Conservation (phyloP, 2,797 vertebrate genomes). For the Amphiprion clarkii region DNA sequence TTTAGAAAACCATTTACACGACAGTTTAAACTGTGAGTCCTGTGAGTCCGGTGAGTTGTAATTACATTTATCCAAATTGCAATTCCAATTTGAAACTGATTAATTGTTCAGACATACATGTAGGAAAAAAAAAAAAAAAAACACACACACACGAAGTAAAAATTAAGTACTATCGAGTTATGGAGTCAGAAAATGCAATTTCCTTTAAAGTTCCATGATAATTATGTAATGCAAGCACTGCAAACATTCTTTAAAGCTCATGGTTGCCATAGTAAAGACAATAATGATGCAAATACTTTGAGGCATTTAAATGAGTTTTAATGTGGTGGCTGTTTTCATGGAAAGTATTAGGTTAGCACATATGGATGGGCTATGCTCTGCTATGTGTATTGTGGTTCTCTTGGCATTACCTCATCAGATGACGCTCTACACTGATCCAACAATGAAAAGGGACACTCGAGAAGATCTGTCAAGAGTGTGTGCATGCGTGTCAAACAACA, state of each 20-base stretch:
- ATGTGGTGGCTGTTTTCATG: constrained; percentile 4
- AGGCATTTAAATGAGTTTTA: constrained; percentile 16
- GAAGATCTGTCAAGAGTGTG: not conserved
- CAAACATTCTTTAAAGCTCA: not conserved
- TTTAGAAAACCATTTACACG: too few species aligned
- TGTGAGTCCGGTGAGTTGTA: too few species aligned
- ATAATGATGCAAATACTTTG: constrained; percentile 32
- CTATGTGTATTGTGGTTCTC: constrained; percentile 5
- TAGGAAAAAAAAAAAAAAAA: too few species aligned
- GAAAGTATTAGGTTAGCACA: not conserved
- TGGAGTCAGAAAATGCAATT: not conserved
- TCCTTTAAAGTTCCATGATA: not conserved
- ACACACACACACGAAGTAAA: not conserved
- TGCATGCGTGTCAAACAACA: constrained; percentile 14
- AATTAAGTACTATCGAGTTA: not conserved
- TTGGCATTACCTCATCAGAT: constrained; percentile 36
- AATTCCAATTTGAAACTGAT: too few species aligned
- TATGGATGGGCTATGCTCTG: not conserved
- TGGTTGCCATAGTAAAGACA: too few species aligned
- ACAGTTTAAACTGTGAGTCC: too few species aligned
- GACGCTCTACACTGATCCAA: constrained; percentile 30
- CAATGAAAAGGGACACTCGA: constrained; percentile 8
- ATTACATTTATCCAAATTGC: too few species aligned
- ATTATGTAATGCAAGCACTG: not conserved
- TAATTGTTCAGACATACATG: too few species aligned